A percentile compares a stretch with the other conserved stretches of the same genome.
Conservation (phyloP, 2,113 vertebrate genomes). For the Anolis sagrei region DNA sequence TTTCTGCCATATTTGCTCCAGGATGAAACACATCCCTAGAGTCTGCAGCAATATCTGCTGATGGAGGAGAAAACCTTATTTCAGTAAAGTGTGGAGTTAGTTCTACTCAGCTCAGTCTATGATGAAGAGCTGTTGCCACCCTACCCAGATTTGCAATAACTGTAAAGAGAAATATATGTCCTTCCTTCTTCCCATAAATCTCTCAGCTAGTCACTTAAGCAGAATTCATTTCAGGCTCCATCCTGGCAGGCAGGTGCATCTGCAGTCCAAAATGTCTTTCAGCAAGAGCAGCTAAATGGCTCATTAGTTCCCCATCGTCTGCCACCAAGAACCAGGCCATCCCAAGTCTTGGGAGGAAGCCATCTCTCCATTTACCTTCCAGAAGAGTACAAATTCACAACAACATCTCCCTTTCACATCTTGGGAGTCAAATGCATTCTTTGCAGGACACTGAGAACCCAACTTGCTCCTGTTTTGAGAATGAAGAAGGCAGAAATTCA, state of each 20-base stretch:
- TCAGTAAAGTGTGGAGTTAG: background rate
- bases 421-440: background rate
- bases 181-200: background rate
- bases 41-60: background rate
- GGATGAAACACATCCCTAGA: background rate
- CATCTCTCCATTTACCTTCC: conserved; percentile 11
- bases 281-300: conserved; percentile 3
- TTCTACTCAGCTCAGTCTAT: background rate
- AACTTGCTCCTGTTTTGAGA: background rate
- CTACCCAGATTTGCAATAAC: background rate
- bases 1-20: background rate
- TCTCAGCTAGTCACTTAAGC: conserved; percentile 13
- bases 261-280: conserved; percentile 6
- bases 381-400: background rate
- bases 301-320: background rate
- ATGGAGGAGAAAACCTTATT: background rate
- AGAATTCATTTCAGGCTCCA: background rate
- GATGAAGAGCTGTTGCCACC: background rate
- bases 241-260: background rate
- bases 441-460: background rate
- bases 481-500: background rate
- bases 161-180: background rate
- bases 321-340: conserved; percentile 1
- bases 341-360: background rate
- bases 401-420: background rate